These are phyloP conservation scores for Morinoia aosen DNA, from an alignment of 2,888 invertebrate species.

Conservation along the genomic window DNA sequence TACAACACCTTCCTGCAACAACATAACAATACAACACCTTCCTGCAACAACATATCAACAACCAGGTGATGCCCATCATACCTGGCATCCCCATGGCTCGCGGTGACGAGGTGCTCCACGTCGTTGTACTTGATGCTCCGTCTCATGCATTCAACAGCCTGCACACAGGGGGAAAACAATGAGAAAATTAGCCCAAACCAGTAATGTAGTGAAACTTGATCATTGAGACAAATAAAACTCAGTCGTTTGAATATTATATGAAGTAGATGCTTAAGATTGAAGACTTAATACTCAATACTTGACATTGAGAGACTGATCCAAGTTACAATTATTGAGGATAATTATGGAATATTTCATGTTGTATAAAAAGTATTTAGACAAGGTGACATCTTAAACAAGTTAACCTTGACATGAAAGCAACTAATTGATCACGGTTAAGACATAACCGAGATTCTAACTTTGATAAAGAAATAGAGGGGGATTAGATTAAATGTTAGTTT, in stretches of 20 bases:
- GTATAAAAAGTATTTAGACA: not conserved
- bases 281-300: too few species aligned
- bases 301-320: too few species aligned
- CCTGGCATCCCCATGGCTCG: constrained; percentile 91
- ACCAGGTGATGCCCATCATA: constrained; percentile 72
- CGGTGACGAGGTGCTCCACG: constrained; percentile 81
- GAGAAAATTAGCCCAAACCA: not conserved
- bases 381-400: not conserved
- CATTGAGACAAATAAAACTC: too few species aligned
- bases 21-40: too few species aligned
- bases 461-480: not conserved
- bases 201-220: too few species aligned
- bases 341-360: too few species aligned
- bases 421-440: not conserved
- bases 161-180: not conserved
- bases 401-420: not conserved
- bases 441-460: not conserved
- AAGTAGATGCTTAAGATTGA: too few species aligned
- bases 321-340: too few species aligned
- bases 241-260: too few species aligned
- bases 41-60: not conserved
- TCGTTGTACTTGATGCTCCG: constrained; percentile 83
- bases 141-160: constrained; percentile 88
- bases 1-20: too few species aligned
- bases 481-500: too few species aligned